These are phyloP conservation scores for Brachionus manjavacas DNA, from an alignment of 1,140 invertebrate genomes.

Conservation along the genomic window DNA sequence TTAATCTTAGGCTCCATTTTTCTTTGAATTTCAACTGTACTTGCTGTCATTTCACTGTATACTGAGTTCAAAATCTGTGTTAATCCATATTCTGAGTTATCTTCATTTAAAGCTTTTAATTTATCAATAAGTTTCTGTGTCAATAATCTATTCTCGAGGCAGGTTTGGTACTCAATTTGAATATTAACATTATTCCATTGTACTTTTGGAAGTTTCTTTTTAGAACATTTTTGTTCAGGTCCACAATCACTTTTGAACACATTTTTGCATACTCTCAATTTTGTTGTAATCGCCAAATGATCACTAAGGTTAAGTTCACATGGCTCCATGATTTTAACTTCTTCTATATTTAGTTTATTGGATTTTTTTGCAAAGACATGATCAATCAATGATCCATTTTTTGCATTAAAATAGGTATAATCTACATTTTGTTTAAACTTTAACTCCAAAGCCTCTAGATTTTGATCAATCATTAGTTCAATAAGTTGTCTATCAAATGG, in stretches of 20 bases:
- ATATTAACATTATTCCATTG: no score
- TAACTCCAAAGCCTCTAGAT: not conserved
- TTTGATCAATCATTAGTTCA: not conserved
- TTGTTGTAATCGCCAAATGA: no score
- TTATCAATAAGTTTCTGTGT: not conserved
- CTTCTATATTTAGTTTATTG: no score
- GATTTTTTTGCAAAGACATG: slow-evolving; percentile 4
- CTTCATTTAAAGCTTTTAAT: not conserved
- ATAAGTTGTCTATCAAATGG: not conserved
- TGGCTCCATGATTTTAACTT: no score
- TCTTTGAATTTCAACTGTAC: not conserved
- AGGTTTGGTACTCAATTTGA: no score
- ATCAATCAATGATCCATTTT: not conserved
- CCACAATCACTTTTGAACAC: no score
- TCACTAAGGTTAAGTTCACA: no score
- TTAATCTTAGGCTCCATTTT: not conserved
- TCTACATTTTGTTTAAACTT: not conserved
- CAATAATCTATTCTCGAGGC: not conserved
- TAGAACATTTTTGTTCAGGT: no score
- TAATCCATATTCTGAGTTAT: not conserved
- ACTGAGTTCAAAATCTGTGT: not conserved
- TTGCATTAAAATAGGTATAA: not conserved
- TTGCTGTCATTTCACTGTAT: not conserved
- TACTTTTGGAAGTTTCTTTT: no score
- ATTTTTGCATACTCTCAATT: no score